Evolutionary conservation across 2,797 vertebrate genomes (phyloP).

Genomic region (Microchirus variegatus): DNA sequence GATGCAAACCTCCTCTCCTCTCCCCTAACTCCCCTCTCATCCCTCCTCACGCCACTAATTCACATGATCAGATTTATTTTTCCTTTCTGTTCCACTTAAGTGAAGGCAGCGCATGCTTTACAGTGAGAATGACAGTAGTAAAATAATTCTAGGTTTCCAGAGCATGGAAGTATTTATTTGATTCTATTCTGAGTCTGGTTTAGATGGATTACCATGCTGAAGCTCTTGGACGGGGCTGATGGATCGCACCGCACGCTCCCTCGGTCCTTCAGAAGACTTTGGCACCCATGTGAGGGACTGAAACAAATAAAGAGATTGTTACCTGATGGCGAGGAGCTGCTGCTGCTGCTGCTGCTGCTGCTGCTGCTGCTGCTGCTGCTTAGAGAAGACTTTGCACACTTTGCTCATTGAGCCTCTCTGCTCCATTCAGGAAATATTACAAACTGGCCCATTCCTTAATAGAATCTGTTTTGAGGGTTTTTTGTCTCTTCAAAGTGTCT

Average conservation of each 20-base stretch:
- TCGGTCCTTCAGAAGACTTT: slow-evolving; percentile 35
- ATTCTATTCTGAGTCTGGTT: slow-evolving; percentile 57
- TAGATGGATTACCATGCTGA: slow-evolving; percentile 56
- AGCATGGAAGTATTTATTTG: slow-evolving; percentile 69
- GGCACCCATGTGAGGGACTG: slow-evolving; percentile 47
- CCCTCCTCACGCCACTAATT: slow-evolving; percentile 20
- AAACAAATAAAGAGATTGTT: slow-evolving; percentile 65
- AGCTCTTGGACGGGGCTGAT: slow-evolving; percentile 53
- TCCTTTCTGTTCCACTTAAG: slow-evolving; percentile 22
- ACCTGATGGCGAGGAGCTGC: slow-evolving; percentile 62
- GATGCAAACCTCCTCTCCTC: neutral
- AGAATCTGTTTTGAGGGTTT: slow-evolving; percentile 49
- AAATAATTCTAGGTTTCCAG: slow-evolving; percentile 53
- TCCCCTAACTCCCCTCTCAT: slow-evolving; percentile 3
- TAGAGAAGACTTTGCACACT: slow-evolving; percentile 8
- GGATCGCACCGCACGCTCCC: slow-evolving; percentile 48
- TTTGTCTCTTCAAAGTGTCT: slow-evolving; percentile 22
- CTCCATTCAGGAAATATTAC: slow-evolving; percentile 29
- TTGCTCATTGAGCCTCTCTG: slow-evolving; percentile 7
- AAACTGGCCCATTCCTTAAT: slow-evolving; percentile 6
- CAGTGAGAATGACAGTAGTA: slow-evolving; percentile 46
- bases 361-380: too few species aligned
- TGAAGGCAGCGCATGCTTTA: neutral
- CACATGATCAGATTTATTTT: slow-evolving; percentile 44
- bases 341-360: too few species aligned